Evolutionary conservation across 2,888 invertebrate species (phyloP), one percentile per base, ranked within the genome.

Genomic region (Mythimna albipuncta): DNA sequence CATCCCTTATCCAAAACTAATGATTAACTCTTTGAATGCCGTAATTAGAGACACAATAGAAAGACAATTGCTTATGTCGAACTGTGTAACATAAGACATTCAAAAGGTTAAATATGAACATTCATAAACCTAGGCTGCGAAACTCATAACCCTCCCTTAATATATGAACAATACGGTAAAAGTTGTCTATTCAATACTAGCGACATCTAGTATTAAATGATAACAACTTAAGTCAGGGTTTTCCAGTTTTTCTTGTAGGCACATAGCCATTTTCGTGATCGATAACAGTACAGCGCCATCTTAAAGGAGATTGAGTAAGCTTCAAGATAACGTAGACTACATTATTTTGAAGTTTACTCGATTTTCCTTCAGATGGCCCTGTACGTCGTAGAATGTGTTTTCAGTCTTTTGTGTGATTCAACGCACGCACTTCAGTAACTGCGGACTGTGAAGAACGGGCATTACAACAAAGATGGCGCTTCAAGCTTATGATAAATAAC

Each of bases 241-340:
- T 32, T 38, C 38, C 47, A 26, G 13, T 4, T 57, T 21, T 32
- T 21, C 26, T n/a, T 38, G 47, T 21, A 3, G 26, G 26, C 6
- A 9, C 6, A 6, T 11, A 54, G 6, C 7, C 10, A 10, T 4
- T 50, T 2, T 26, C 3, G 6, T 41, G 11, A 50, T 41, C 19
- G 10, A 47, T 54, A 5, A 16, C 3, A 13, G 2, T 6, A 11
- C 26, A 72, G 44, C 78, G 72, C 64, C 78, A 76, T 78, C 76
- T 72, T 21, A 2, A 32, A 62, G 72, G 38, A 65, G 57, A 65
- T 63, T 0, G 2, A 21, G 13, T 6, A 35, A 72, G 35, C 55
- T 57, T 44, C 9, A 54, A 21, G 19, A 19, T 21, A 6, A 10
- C 10, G n/a, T 47, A 44, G 32, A 7, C 4, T 21, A 38, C 19